Evolutionary conservation across 2,888 invertebrate species (phyloP).

Genomic region (Erebia palarica): DNA sequence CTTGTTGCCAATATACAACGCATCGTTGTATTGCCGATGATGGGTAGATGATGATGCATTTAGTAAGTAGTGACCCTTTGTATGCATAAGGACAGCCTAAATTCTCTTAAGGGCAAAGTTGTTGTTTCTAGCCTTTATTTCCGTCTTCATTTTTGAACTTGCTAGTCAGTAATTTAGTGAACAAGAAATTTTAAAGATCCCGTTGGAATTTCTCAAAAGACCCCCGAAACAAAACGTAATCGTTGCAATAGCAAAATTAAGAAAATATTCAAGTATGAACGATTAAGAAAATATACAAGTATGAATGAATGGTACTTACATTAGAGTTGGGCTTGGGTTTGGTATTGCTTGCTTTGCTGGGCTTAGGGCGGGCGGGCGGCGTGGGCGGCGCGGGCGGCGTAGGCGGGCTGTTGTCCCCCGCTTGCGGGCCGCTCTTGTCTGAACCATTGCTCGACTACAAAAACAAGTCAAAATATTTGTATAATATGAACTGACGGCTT

Average conservation of each 20-base stretch:
- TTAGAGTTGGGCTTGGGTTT: constrained; percentile 55
- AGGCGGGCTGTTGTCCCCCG: constrained; percentile 66
- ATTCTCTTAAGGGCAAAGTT: too few species aligned
- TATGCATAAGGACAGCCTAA: too few species aligned
- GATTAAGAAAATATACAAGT: not conserved
- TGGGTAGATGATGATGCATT: too few species aligned
- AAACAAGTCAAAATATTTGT: constrained; percentile 10
- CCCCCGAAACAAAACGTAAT: too few species aligned
- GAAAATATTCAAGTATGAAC: not conserved
- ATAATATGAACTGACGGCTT: too few species aligned
- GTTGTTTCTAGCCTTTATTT: too few species aligned
- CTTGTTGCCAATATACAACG: too few species aligned
- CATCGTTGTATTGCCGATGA: too few species aligned
- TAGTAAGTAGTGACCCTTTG: too few species aligned
- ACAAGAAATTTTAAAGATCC: not conserved
- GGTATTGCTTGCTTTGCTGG: constrained; percentile 50
- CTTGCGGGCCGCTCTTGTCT: constrained; percentile 57
- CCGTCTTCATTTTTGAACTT: too few species aligned
- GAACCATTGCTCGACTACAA: constrained; percentile 69
- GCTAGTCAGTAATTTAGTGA: too few species aligned
- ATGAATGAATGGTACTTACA: constrained; percentile 50
- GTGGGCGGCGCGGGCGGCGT: constrained; percentile 68
- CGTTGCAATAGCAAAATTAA: not conserved
- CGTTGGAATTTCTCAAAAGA: too few species aligned
- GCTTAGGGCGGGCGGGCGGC: constrained; percentile 60